Evolutionary conservation across 2,888 invertebrate species (phyloP), one percentile per base, ranked within the genome.

Genomic region (Sphecodes monilicornis): DNA sequence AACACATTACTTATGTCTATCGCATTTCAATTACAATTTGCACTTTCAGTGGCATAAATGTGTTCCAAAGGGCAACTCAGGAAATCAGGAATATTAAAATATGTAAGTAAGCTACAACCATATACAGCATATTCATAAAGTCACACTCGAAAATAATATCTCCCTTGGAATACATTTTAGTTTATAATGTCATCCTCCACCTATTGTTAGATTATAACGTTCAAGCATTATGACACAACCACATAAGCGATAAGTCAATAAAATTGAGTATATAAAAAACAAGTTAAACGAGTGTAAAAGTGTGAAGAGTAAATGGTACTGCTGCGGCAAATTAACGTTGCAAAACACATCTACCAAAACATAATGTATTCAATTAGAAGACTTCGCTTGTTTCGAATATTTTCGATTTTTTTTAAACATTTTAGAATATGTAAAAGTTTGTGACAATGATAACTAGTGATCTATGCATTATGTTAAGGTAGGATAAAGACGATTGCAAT

Each of bases 191-290:
- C 88, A 87, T 90, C 92, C 91, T 91, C 91, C 91, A 92, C 92
- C 91, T 86, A 88, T 88, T 90, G 92, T 93, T 93, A 92, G 90
- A 92, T 91, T 88, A 88, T 91, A 86, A 89, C 88, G 91, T 92
- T 85, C 85, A 93, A 94, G 93, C 92, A 89, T 90, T 85, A 85
- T 87, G 87, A 91, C 85, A 90, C 91, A 91, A 89, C 90, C 92
- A 92, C 90, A 90, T 85, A 92, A 92, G 91, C 92, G 80, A 79
- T 50, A 85, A 85, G 70, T 89, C 75, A 69, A 85, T 80, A 86
- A 88, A 87, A 84, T 54, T 22, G 70, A 80, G 86, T 86, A 90
- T 83, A 78, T 76, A 86, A 85, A 86, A 85, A 87, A 87, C 75
- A 86, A 87, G 77, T 78, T 81, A 78, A 39, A 76, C 76, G 73